Base-by-base conservation (phyloP, 2,797 vertebrate genomes). In the Naso thynnoides region DNA sequence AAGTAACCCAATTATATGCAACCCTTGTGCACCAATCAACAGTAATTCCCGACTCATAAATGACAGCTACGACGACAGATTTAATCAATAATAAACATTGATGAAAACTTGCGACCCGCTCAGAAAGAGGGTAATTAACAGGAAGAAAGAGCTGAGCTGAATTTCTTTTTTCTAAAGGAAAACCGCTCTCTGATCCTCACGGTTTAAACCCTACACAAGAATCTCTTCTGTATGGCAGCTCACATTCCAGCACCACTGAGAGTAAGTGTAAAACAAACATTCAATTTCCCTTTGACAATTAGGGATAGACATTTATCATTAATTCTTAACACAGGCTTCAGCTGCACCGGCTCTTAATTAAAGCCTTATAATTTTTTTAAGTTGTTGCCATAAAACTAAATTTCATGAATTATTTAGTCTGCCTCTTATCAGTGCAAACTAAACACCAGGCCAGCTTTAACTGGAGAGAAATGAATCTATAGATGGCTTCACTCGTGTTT, bases 1-100 rank as follows among this genome's bases (percentile, higher is more conserved):
- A 91, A 88, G 84, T 92, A 92, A 92, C 90, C 86, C 90, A 90
- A 92, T 93, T 90, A 92, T 80, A 78, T 73, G 86, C 84, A 88
- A 81, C 92, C 88, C 91, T 88, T 72, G 81, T 78, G 89, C 86
- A 87, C 85, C 88, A 92, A 92, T 93, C 92, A 93, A 72, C 84
- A 55, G 76, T 87, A 88, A 91, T 89, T 91, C 87, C 82, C 68
- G 60, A 73, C 84, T 86, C 79, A 68, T 84, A 89, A 88, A 90
- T 75, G 88, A 88, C 85, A 90, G 83, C 83, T 47, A 53, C 83
- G 27, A n/a, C 70, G 83, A 83, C 88, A 86, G 76, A 88, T 88
- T 83, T 59, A 88, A 88, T 91, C 91, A 89, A 92, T 91, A 88
- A 86, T 78, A 89, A 89, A 86, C 86, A 88, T 86, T 80, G 88